Base-by-base conservation (phyloP, 2,888 invertebrate species). In the Ischnura elegans region DNA sequence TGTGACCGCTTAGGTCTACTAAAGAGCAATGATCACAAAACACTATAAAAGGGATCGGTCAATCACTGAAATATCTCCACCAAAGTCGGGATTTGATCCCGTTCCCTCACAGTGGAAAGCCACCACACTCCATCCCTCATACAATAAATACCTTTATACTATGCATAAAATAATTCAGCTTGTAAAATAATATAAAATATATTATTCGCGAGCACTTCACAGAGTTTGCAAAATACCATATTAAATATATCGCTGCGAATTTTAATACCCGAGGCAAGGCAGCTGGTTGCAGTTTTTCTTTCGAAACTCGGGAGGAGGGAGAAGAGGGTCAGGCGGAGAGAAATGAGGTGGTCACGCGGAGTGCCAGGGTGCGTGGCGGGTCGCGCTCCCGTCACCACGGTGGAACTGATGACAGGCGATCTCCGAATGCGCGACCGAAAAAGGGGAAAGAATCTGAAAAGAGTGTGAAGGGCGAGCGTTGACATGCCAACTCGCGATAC, bases 381-480 rank as follows among this genome's bases (percentile, higher is more conserved):
- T 76, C 76, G 76, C 76, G 76, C 76, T 76, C 36, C 76, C 76
- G 16, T 76, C 76, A 13, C 36, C 25, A 76, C 25, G 16, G 36
- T 76, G 76, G 76, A 76, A 76, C 76, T 76, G 76, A 76, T 76
- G 76, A 76, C 76, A 36, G 36, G 36, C 36, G 76, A 76, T 76
- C 4, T 36, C 76, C 29, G 76, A 13, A 36, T 16, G n/a, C 8
- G 29, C 10, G n/a, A 13, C n/a, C 25, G 10, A 61, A 61, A 61
- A 61, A 61, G 5, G 8, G 47, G 16, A 10, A n/a, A n/a, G n/a
- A n/a, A n/a, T 51, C 19, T 8, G 19, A 51, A 51, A 51, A 8
- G 19, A 51, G 51, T 51, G 51, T 51, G 51, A 51, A 13, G 76
- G 76, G 25, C 76, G 76, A 76, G 29, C 36, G 76, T n/a, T 76